Conservation (phyloP, 2,113 vertebrate species). For the Percopsis transmontana region DNA sequence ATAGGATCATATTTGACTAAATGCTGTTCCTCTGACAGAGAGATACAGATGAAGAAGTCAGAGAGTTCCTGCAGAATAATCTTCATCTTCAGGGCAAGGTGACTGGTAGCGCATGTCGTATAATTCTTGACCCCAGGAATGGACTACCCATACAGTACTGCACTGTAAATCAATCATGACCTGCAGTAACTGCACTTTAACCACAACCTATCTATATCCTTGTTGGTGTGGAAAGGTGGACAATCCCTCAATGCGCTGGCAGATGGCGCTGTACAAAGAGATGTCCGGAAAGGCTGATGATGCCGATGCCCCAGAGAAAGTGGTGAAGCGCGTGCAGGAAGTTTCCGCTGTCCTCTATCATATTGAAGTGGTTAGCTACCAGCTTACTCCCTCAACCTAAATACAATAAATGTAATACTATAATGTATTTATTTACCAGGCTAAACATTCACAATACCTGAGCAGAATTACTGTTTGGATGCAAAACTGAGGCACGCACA, state of each 20-base stretch:
- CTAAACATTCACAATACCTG: background rate
- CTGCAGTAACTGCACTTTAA: background rate
- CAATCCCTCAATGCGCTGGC: constrained; percentile 91
- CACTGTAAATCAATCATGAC: background rate
- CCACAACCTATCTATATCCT: constrained; percentile 4
- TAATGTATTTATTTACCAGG: background rate
- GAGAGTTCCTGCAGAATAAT: constrained; percentile 91
- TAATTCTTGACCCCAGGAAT: too few relatives aligned
- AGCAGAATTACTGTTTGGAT: too few relatives aligned
- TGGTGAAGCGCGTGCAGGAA: constrained; percentile 90
- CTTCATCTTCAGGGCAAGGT: constrained; percentile 95
- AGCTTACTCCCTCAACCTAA: background rate
- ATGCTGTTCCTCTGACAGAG: constrained; percentile 75
- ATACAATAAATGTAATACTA: background rate
- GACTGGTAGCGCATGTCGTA: background rate
- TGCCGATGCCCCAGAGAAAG: constrained; percentile 84
- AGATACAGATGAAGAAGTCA: constrained; percentile 95
- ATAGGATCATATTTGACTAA: constrained; percentile 10
- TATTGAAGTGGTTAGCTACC: constrained; percentile 82
- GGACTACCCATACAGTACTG: too few relatives aligned
- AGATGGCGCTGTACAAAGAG: constrained; percentile 90
- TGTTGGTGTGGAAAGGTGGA: constrained; percentile 79
- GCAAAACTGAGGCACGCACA: background rate
- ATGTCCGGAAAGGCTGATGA: constrained; percentile 91
- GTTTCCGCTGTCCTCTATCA: constrained; percentile 91